Evolutionary conservation across 2,113 vertebrate species (phyloP).

Genomic region (Aptenodytes patagonicus): DNA sequence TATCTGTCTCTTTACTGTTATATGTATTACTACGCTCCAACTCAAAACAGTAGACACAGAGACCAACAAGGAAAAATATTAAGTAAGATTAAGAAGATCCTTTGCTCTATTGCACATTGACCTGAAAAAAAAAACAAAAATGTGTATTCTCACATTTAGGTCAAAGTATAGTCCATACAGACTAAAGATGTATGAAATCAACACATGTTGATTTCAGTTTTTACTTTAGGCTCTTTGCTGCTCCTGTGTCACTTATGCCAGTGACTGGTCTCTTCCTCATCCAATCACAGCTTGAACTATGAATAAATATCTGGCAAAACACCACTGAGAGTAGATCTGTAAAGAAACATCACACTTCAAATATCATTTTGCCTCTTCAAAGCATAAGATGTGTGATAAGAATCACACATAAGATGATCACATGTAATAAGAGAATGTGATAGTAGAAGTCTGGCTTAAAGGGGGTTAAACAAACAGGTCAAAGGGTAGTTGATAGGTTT

Average conservation of each 20-base stretch:
- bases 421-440: neutral
- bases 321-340: neutral
- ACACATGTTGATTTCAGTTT: neutral
- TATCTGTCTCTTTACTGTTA: neutral
- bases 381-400: neutral
- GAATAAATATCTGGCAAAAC: neutral
- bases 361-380: neutral
- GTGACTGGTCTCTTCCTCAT: neutral
- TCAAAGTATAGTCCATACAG: neutral
- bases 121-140: rapidly evolving
- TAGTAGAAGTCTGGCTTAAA: neutral
- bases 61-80: neutral
- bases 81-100: neutral
- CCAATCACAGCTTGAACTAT: neutral
- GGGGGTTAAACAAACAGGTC: neutral
- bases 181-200: neutral
- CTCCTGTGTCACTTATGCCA: neutral
- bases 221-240: neutral
- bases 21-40: neutral
- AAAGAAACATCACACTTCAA: neutral
- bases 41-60: neutral
- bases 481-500: neutral
- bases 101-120: neutral
- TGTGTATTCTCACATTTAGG: neutral
- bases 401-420: too few species aligned